These are phyloP conservation scores for Neuroscelio doddi DNA, from an alignment of 2,888 invertebrate genomes.

Conservation along the genomic window DNA sequence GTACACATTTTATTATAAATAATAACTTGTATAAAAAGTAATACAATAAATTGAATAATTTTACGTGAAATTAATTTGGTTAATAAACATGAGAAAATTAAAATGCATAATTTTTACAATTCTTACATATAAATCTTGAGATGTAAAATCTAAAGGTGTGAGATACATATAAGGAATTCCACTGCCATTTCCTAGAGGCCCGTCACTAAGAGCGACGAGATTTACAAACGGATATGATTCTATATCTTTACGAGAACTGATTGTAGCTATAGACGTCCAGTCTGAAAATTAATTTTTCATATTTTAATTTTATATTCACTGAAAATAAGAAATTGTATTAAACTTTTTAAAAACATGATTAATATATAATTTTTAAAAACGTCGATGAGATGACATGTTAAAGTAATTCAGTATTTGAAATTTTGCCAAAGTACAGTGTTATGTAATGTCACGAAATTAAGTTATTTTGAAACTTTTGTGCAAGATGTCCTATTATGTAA, in stretches of 20 bases:
- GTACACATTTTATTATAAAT: background rate
- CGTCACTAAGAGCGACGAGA: conserved; percentile 82
- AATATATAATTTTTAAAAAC: too few species aligned
- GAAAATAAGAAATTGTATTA: background rate
- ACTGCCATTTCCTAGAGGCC: conserved; percentile 78
- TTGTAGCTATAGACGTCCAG: conserved; percentile 82
- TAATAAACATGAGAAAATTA: too few species aligned
- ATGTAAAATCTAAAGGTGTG: conserved; percentile 81
- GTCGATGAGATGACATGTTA: too few species aligned
- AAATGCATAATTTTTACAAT: too few species aligned
- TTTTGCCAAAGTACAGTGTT: too few species aligned
- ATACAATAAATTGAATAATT: background rate
- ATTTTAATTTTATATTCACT: background rate
- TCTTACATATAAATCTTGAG: conserved; percentile 79
- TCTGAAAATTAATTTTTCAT: conserved; percentile 70
- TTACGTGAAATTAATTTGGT: too few species aligned
- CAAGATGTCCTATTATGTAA: too few species aligned
- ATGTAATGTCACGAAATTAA: too few species aligned
- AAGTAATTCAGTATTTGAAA: too few species aligned
- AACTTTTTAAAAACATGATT: too few species aligned
- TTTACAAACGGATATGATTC: conserved; percentile 80
- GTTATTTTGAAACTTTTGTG: too few species aligned
- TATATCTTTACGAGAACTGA: conserved; percentile 77
- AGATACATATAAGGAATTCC: conserved; percentile 84
- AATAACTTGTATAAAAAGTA: conserved; percentile 52